These are phyloP conservation scores for Enchytraeus crypticus DNA, from an alignment of 2,888 invertebrate genomes.

Conservation along the genomic window DNA sequence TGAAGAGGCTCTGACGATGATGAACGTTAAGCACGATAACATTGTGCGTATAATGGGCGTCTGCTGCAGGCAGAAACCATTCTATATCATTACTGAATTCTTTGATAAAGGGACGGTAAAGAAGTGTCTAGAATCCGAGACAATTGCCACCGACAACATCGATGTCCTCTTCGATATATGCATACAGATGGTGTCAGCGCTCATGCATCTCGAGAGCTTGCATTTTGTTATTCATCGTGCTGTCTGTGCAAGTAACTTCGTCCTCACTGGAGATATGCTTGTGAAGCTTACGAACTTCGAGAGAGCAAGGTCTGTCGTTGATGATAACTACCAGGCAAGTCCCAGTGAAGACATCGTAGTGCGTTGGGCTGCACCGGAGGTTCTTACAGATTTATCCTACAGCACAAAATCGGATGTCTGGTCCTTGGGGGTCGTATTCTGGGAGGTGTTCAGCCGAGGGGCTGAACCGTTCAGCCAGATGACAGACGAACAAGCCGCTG, in stretches of 20 bases:
- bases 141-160: conserved; percentile 20
- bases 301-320: conserved; percentile 25
- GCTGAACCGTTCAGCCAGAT: conserved; percentile 24
- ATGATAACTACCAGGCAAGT: conserved; percentile 26
- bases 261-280: conserved; percentile 23
- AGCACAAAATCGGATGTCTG: conserved; percentile 30
- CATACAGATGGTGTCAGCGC: conserved; percentile 26
- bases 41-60: conserved; percentile 26
- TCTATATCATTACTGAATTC: conserved; percentile 26
- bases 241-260: conserved; percentile 26
- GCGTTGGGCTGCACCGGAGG: conserved; percentile 30
- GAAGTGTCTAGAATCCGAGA: conserved; percentile 20
- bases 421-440: conserved; percentile 28
- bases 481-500: conserved; percentile 23
- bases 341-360: conserved; percentile 22
- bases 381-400: conserved; percentile 25
- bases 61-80: conserved; percentile 24
- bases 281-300: conserved; percentile 29
- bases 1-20: conserved; percentile 26
- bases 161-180: conserved; percentile 27
- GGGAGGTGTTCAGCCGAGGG: conserved; percentile 30
- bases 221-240: conserved; percentile 27
- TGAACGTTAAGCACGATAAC: conserved; percentile 25
- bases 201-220: conserved; percentile 25
- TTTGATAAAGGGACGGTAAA: conserved; percentile 24